These are phyloP conservation scores for Podotricha telesiphe DNA, from an alignment of 2,888 invertebrate genomes.

Conservation along the genomic window DNA sequence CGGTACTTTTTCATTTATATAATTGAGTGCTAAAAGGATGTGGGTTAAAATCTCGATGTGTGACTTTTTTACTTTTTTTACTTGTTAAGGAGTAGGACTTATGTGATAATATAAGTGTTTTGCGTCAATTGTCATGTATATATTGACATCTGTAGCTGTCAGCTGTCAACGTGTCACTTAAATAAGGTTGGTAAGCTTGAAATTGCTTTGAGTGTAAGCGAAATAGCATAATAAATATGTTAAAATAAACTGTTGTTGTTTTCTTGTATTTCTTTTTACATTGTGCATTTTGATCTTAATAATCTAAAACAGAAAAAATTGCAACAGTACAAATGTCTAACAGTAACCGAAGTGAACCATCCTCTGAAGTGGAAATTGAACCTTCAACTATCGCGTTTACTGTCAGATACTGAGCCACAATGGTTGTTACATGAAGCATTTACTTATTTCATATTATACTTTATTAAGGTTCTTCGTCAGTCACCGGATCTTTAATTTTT, in stretches of 20 bases:
- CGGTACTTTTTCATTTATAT: neutral
- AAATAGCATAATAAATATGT: slow-evolving; percentile 5
- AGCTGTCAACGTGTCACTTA: neutral
- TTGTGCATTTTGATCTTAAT: neutral
- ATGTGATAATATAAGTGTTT: slow-evolving; percentile 10
- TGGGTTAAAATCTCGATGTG: neutral
- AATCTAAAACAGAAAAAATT: no score
- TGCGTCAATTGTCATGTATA: slow-evolving; percentile 13
- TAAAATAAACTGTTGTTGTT: neutral
- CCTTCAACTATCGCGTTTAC: no score
- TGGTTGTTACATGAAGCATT: no score
- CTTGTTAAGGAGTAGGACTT: neutral
- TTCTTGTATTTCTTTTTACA: neutral
- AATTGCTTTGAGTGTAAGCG: neutral
- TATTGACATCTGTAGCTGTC: neutral
- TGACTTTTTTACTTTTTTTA: neutral
- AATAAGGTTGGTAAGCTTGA: neutral
- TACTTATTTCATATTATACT: no score
- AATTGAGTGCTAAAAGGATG: neutral
- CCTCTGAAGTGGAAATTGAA: no score
- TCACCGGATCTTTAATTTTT: no score
- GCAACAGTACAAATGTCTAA: no score
- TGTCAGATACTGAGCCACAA: no score
- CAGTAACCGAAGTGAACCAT: no score
- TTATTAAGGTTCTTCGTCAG: no score